A percentile compares a stretch with the other conserved stretches of the same genome.
These are phyloP conservation scores for Cyphomyrmex costatus DNA, from an alignment of 1,140 invertebrate species.

Conservation along the genomic window DNA sequence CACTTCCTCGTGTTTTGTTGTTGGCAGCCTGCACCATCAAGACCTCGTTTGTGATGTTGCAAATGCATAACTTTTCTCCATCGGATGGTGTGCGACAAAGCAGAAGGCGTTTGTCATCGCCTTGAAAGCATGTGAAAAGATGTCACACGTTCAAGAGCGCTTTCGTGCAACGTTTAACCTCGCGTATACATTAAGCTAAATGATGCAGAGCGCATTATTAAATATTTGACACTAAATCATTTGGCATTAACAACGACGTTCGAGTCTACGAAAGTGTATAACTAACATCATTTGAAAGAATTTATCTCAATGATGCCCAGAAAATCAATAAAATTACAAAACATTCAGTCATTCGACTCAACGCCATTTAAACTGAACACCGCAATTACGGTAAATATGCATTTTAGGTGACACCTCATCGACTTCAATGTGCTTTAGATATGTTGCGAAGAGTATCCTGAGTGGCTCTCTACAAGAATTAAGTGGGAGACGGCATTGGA, in stretches of 20 bases:
- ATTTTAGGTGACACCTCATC: too few species aligned
- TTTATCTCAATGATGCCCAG: background rate
- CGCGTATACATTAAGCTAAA: slow-evolving; percentile 28
- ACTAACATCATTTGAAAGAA: background rate
- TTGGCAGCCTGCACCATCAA: slow-evolving; percentile 30
- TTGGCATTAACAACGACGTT: background rate
- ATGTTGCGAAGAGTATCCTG: too few species aligned
- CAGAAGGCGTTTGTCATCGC: slow-evolving; percentile 46
- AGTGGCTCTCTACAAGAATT: too few species aligned
- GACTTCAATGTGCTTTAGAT: too few species aligned
- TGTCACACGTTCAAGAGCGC: slow-evolving; percentile 52
- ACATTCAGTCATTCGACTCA: background rate
- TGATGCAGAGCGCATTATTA: slow-evolving; percentile 20
- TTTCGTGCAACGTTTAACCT: slow-evolving; percentile 8
- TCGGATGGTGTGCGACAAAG: slow-evolving; percentile 40
- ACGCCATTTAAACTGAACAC: background rate
- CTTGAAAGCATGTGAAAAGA: slow-evolving; percentile 39
- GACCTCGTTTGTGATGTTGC: slow-evolving; percentile 51
- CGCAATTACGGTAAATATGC: too few species aligned
- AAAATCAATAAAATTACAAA: background rate
- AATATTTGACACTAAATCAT: slow-evolving; percentile 32
- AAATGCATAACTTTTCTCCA: slow-evolving; percentile 46
- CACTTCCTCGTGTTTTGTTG: slow-evolving; percentile 34
- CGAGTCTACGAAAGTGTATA: background rate
- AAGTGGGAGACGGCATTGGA: too few species aligned